phyloP scores from a whole-genome alignment of 2,797 vertebrate species.

The Betta splendens region DNA sequence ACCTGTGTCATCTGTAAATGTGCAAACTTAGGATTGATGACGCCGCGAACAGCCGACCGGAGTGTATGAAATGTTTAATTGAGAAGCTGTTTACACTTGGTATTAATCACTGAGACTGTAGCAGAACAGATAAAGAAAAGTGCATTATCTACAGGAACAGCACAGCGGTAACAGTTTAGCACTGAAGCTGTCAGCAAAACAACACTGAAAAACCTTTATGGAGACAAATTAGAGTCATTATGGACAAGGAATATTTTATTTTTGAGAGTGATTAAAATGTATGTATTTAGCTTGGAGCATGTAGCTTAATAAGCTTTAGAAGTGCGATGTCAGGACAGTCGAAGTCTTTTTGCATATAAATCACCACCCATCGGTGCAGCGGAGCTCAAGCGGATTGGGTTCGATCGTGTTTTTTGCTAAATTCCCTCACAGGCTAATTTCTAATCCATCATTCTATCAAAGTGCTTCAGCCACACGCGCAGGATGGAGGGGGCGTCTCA shows the following conservation, averaged over 20 bases:
- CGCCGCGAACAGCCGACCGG: background rate
- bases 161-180: background rate
- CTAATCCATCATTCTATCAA: constrained; percentile 76
- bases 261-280: constrained; percentile 5
- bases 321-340: constrained; percentile 36
- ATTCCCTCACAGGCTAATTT: constrained; percentile 59
- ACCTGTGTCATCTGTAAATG: constrained; percentile 13
- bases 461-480: constrained; percentile 27
- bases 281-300: constrained; percentile 18
- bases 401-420: constrained; percentile 53
- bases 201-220: background rate
- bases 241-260: background rate
- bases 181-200: background rate
- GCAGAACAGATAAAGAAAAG: background rate
- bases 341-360: constrained; percentile 55
- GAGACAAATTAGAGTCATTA: background rate
- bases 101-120: background rate
- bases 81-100: background rate
- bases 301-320: constrained; percentile 20
- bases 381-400: constrained; percentile 38
- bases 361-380: constrained; percentile 14
- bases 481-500: constrained; percentile 50
- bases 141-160: background rate
- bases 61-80: background rate
- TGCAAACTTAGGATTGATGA: background rate